Evolutionary conservation across 2,888 invertebrate species (phyloP), one percentile per base, ranked within the genome.

Genomic region (Drosophila villosipedis): DNA sequence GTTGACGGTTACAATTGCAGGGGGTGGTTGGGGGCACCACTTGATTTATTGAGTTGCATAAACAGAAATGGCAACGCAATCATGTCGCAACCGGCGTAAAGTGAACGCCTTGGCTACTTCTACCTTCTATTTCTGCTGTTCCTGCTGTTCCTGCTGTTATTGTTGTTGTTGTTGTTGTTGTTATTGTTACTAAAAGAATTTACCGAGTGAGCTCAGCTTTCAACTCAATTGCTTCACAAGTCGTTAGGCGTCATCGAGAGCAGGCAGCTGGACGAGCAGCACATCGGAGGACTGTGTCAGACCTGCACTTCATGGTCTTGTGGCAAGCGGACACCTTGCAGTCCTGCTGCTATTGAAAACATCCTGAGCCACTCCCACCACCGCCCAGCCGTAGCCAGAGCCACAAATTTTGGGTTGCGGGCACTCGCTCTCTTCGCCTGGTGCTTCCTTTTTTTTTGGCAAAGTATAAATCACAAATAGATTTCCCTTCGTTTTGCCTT

Each of bases 11-110:
- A 66, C 65, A 66, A 76, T 77, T 84, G 75, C 72, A 72, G 33
- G 57, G 65, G 35, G 28, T 65, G 16, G 59, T 69, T 37, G 55
- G 67, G 90, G 60, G 9, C 57, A 57, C 82, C 83, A 90, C 81
- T 81, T 92, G 92, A 92, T 92, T 92, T 92, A 92, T 92, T 89
- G 92, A 92, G 91, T 91, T 91, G 90, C 90, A 91, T 92, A 91
- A 92, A 92, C 90, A 91, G 90, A 89, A 91, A 89, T 86, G 91
- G 92, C 91, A 91, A 88, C 86, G 88, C 90, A 92, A 91, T 92
- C 91, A 92, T 89, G 88, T 88, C 83, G 82, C 83, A 89, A 80
- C 65, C 76, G 76, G 75, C 78, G 66, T 68, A 84, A 83, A 81
- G 74, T 74, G 59, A 76, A 70, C 82, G 74, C 82, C 70, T 71